These are phyloP conservation scores for Polylopha cassiicola DNA, from an alignment of 2,888 invertebrate genomes.

Conservation along the genomic window DNA sequence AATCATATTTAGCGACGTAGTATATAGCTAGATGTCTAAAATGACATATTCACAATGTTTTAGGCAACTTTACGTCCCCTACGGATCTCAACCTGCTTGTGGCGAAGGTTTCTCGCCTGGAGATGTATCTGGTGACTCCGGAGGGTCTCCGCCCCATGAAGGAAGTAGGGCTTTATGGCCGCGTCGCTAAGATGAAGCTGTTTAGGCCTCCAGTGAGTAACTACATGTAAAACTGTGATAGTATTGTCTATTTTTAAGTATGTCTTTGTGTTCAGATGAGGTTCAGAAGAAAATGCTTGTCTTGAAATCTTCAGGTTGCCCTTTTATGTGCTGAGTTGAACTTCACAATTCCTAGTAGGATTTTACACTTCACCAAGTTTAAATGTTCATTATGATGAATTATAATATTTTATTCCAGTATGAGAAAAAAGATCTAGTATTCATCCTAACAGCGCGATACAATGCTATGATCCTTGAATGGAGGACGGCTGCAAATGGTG, in stretches of 20 bases:
- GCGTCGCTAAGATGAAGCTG: constrained; percentile 95
- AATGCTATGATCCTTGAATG: constrained; percentile 99
- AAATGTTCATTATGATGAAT: neutral
- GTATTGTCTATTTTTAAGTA: neutral
- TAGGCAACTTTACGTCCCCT: constrained; percentile 97
- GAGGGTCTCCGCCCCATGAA: constrained; percentile 96
- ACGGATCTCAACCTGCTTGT: constrained; percentile 96
- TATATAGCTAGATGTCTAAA: neutral
- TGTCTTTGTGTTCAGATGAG: no score
- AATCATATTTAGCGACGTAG: neutral
- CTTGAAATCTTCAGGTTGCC: no score
- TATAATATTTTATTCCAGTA: constrained; percentile 74
- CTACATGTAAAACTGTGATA: constrained; percentile 5
- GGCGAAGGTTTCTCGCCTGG: constrained; percentile 95
- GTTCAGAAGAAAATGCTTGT: no score
- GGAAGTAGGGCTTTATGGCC: constrained; percentile 96
- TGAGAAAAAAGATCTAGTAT: constrained; percentile 93
- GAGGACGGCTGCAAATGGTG: constrained; percentile 81
- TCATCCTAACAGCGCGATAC: constrained; percentile 94
- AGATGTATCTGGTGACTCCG: constrained; percentile 96
- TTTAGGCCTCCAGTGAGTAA: constrained; percentile 90
- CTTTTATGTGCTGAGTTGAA: no score
- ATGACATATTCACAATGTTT: constrained; percentile 30
- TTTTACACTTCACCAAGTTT: neutral
- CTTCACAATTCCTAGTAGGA: no score